Percentiles rank a stretch among this genome's conserved stretches.
phyloP scores from a whole-genome alignment of 2,888 invertebrate species.

The Beris chalybata region DNA sequence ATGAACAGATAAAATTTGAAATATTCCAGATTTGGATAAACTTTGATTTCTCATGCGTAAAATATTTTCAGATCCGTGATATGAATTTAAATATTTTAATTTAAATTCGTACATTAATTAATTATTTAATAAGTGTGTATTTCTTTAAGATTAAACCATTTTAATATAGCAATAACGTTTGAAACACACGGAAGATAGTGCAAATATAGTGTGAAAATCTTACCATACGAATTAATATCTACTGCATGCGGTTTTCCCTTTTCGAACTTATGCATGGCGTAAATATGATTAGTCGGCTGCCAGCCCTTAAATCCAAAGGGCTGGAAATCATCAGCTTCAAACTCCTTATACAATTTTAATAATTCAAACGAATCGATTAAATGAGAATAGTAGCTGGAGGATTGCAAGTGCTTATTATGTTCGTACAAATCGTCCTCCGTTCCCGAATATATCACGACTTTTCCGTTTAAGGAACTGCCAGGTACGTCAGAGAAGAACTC shows the following conservation, averaged over 20 bases:
- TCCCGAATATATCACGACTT: slow-evolving; percentile 17
- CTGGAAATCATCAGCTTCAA: slow-evolving; percentile 17
- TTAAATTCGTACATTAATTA: too few relatives aligned
- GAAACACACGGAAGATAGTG: too few relatives aligned
- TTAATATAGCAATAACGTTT: too few relatives aligned
- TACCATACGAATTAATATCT: slow-evolving; percentile 24
- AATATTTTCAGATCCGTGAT: too few relatives aligned
- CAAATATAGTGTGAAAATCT: neutral
- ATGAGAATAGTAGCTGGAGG: slow-evolving; percentile 25
- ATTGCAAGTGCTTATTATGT: slow-evolving; percentile 22
- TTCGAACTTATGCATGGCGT: slow-evolving; percentile 20
- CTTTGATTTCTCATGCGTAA: too few relatives aligned
- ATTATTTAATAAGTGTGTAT: too few relatives aligned
- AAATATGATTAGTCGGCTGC: slow-evolving; percentile 32
- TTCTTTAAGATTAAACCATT: too few relatives aligned
- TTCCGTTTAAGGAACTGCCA: neutral
- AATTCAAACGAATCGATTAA: slow-evolving; percentile 29
- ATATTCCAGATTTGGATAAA: too few relatives aligned
- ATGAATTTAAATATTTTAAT: too few relatives aligned
- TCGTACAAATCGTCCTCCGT: slow-evolving; percentile 8
- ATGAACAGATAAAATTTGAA: too few relatives aligned
- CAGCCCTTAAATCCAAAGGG: slow-evolving; percentile 31
- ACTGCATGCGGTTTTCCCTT: slow-evolving; percentile 14
- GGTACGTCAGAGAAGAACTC: slow-evolving; percentile 45
- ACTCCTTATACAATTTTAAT: slow-evolving; percentile 14